phyloP scores from a whole-genome alignment of 2,113 vertebrate species.

The Irena cyanogastra region DNA sequence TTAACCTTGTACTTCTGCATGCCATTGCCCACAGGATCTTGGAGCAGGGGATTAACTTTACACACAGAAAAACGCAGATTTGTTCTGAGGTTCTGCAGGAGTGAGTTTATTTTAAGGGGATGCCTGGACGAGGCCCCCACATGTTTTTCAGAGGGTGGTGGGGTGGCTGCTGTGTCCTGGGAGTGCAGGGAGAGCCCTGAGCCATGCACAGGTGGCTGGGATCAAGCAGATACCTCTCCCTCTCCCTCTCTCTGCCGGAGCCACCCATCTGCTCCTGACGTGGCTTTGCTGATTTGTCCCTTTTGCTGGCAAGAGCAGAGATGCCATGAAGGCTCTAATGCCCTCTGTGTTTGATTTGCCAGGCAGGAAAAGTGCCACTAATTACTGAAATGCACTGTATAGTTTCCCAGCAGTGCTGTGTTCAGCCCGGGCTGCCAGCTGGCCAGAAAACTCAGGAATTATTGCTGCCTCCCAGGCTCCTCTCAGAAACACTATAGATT shows the following conservation, averaged over 20 bases:
- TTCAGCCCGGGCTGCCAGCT: background rate
- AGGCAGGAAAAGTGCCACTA: background rate
- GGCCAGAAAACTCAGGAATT: background rate
- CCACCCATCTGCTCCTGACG: background rate
- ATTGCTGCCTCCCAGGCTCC: background rate
- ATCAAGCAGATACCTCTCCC: background rate
- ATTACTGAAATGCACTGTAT: background rate
- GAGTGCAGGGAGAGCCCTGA: background rate
- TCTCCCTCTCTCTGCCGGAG: background rate
- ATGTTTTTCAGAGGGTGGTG: background rate
- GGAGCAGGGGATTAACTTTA: background rate
- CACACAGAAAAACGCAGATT: background rate
- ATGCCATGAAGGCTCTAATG: background rate
- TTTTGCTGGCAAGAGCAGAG: background rate
- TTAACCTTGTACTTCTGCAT: background rate
- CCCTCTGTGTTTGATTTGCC: background rate
- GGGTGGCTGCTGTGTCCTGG: background rate
- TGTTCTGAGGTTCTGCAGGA: background rate
- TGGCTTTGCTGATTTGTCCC: background rate
- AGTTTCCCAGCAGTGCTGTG: background rate
- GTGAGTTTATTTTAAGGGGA: background rate
- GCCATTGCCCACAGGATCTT: background rate
- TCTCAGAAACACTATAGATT: background rate
- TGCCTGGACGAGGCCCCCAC: background rate
- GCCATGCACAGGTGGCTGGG: rapidly evolving